Base-by-base conservation (phyloP, 2,888 invertebrate genomes). In the Entomobrya proxima region DNA sequence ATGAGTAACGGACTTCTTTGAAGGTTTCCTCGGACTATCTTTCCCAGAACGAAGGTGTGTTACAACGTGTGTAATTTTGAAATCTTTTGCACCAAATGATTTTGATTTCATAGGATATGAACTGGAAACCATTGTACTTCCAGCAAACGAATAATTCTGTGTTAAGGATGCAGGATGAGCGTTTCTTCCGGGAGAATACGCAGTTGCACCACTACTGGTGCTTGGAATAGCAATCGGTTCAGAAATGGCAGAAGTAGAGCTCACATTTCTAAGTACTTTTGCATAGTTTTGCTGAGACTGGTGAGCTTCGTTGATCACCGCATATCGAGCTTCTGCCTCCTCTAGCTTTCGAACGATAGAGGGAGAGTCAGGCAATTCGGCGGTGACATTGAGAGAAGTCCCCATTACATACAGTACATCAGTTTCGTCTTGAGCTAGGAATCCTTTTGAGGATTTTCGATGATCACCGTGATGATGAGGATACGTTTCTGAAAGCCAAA, bases 321-420 rank as follows among this genome's bases (percentile, higher is more conserved):
- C 58, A 32, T 86, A 88, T 77, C 81, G 82, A 0, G 88, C 86
- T 76, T 87, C 89, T 0, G 87, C 86, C 64, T 87, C 88, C 44
- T 84, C 87, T 11, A 89, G 58, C 37, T 87, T 90, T 52, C 89
- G 44, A 18, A 88, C 79, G 61, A 88, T 67, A n/a, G 88, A 83
- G 9, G 89, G 88, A 58, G 89, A 89, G 47, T 89, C 90, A 4
- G 90, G 90, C 9, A 90, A 35, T 64, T 90, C 90, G 9, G 90
- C 90, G 9, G 89, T 89, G 0, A 89, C 84, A 67, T 88, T 88
- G 2, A 87, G 37, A 0, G 88, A 86, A 15, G 87, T 88, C 24
- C 90, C 89, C 69, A 88, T 69, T 5, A 90, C 90, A 77, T 90
- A 90, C 2, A 90, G 67, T 13, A 90, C 90, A 55, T 90, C 90